A percentile compares a stretch with the other conserved stretches of the same genome.
Conservation (phyloP, 2,888 invertebrate species). For the Bugula neritina region DNA sequence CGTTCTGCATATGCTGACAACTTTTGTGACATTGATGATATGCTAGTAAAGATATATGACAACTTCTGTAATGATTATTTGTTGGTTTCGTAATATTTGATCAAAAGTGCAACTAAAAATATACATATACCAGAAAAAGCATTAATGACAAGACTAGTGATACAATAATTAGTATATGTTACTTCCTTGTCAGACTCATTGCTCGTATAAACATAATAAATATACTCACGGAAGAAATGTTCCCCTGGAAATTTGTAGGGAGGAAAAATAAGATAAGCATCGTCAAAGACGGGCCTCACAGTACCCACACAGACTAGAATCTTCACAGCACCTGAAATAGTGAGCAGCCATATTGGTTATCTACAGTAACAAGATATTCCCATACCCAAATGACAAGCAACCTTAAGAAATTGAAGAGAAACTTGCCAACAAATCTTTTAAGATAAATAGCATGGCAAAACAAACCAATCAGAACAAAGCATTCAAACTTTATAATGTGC, state of each 20-base stretch:
- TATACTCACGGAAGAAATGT: too few species aligned
- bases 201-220: too few species aligned
- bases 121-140: too few species aligned
- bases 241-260: background rate
- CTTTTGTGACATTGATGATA: too few species aligned
- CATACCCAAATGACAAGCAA: background rate
- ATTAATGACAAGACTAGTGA: too few species aligned
- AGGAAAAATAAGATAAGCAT: background rate
- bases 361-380: background rate
- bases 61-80: too few species aligned
- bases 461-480: background rate
- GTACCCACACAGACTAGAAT: constrained; percentile 12
- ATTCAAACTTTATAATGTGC: background rate
- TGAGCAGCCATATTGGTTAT: background rate
- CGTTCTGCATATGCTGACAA: too few species aligned
- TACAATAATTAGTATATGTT: too few species aligned
- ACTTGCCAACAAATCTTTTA: background rate
- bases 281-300: background rate
- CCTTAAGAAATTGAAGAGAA: background rate
- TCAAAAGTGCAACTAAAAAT: too few species aligned
- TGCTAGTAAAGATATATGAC: too few species aligned
- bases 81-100: too few species aligned
- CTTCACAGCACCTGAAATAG: background rate
- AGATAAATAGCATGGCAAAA: background rate
- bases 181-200: too few species aligned